Percentiles rank a stretch among this genome's conserved stretches.
These are phyloP conservation scores for Heliconius congener DNA, from an alignment of 1,140 invertebrate species.

Conservation along the genomic window DNA sequence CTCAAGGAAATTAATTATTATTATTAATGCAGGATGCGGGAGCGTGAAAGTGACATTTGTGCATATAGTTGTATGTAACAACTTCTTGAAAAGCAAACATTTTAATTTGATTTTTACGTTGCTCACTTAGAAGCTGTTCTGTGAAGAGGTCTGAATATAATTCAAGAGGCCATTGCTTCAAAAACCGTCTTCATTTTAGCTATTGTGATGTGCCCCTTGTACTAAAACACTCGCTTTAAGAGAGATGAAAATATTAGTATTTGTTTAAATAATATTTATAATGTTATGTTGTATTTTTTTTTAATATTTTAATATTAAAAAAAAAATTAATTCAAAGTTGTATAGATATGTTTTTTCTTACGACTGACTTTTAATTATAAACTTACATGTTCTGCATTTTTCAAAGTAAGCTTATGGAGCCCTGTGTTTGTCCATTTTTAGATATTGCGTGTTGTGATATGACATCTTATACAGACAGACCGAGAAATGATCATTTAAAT, in stretches of 20 bases:
- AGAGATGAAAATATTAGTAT: not conserved
- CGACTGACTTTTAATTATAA: not conserved
- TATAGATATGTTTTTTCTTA: no score
- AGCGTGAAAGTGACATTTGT: not conserved
- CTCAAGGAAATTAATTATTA: no score
- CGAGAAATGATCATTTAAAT: no score
- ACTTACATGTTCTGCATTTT: not conserved
- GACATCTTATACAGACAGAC: not conserved
- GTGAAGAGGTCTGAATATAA: slow-evolving; percentile 22
- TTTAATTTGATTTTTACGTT: slow-evolving; percentile 15
- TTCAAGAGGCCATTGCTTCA: slow-evolving; percentile 18
- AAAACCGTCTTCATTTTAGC: slow-evolving; percentile 20
- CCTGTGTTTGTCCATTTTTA: not conserved
- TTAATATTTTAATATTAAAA: no score
- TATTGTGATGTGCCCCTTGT: slow-evolving; percentile 19
- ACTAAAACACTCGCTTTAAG: not conserved
- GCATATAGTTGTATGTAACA: not conserved
- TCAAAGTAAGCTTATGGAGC: not conserved
- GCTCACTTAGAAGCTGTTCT: slow-evolving; percentile 4
- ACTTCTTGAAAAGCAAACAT: slow-evolving; percentile 6
- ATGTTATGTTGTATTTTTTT: no score
- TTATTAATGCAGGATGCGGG: no score
- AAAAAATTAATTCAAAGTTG: no score
- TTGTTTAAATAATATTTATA: not conserved
- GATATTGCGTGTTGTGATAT: not conserved